phyloP scores from a whole-genome alignment of 2,888 invertebrate genomes.

The Bellardia bayeri region DNA sequence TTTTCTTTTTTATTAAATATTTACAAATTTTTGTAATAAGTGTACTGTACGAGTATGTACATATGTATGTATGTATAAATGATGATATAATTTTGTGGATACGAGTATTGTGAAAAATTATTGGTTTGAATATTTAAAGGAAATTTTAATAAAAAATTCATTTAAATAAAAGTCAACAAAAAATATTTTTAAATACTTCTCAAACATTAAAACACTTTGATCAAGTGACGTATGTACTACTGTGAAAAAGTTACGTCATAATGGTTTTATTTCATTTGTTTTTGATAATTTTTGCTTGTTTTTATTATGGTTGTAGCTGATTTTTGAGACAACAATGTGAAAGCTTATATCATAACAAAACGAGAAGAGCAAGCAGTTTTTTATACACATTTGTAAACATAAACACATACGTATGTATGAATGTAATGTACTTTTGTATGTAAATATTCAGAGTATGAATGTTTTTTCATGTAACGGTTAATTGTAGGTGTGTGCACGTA shows the following conservation, averaged over 20 bases:
- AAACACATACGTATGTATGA: slow-evolving; percentile 3
- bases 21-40: not conserved
- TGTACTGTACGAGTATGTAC: not conserved
- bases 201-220: not conserved
- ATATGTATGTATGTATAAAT: not conserved
- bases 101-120: not conserved
- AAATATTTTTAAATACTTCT: not conserved
- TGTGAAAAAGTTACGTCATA: slow-evolving; percentile 60
- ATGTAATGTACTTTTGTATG: not conserved
- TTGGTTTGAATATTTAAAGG: slow-evolving; percentile 11
- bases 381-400: slow-evolving; percentile 16
- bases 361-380: not conserved
- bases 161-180: not conserved
- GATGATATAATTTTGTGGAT: not conserved
- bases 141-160: not conserved
- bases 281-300: not conserved
- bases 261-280: slow-evolving; percentile 12
- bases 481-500: not conserved
- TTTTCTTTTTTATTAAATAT: not conserved
- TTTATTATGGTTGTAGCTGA: slow-evolving; percentile 10
- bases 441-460: not conserved
- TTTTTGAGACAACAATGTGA: slow-evolving; percentile 14
- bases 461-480: not conserved
- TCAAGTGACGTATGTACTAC: not conserved
- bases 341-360: slow-evolving; percentile 11